Evolutionary conservation across 2,888 invertebrate genomes (phyloP).

Genomic region (Platycheirus albimanus): DNA sequence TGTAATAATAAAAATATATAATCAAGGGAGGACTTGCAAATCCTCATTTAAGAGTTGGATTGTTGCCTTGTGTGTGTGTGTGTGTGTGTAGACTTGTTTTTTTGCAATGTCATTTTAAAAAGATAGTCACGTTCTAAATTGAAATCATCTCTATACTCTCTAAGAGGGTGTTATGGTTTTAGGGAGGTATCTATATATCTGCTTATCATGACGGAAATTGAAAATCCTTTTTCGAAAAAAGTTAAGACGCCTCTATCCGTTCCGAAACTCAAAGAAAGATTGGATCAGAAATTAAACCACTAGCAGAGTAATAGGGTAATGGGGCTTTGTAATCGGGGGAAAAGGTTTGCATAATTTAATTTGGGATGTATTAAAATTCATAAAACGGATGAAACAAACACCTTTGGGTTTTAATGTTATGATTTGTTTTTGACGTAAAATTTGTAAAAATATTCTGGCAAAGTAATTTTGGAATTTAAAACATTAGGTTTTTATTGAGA

Average conservation of each 20-base stretch:
- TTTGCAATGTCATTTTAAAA: neutral
- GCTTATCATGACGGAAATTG: constrained; percentile 30
- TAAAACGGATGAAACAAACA: no score
- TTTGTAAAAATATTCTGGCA: no score
- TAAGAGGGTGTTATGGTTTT: constrained; percentile 19
- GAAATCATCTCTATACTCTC: constrained; percentile 8
- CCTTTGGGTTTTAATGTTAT: no score
- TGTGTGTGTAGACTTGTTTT: neutral
- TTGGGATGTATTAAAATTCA: neutral
- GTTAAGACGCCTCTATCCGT: neutral
- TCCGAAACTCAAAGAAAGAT: constrained; percentile 4
- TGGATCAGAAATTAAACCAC: neutral
- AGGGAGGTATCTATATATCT: neutral
- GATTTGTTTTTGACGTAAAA: no score
- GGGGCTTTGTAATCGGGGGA: neutral
- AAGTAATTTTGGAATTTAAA: no score
- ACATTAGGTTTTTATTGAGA: no score
- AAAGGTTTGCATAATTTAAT: constrained; percentile 1
- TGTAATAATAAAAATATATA: constrained; percentile 24
- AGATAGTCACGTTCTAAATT: constrained; percentile 32
- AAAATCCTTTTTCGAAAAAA: constrained; percentile 11
- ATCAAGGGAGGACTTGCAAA: neutral
- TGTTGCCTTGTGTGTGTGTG: constrained; percentile 4
- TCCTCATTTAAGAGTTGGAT: constrained; percentile 18
- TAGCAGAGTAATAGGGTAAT: neutral